Base-by-base conservation (phyloP, 2,888 invertebrate genomes). In the Callimorpha dominula region DNA sequence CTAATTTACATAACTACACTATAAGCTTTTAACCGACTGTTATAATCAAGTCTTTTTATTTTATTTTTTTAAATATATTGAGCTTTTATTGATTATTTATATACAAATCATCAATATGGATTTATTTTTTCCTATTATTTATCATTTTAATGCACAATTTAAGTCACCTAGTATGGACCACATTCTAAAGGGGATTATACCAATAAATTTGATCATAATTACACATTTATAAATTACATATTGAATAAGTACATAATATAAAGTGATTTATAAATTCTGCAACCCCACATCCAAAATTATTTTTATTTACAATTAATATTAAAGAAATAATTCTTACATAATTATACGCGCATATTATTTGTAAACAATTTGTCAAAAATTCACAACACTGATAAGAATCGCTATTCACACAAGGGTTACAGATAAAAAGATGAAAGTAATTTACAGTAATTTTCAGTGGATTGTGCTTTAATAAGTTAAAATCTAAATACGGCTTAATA, bases 81-180 rank as follows among this genome's bases (percentile, higher is more conserved):
- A 95, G 95, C 94, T 91, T 93, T 94, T 90, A 92, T 86, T 87
- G 89, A 89, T 92, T 92, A 92, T 89, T 89, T 95, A 94, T 94
- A 80, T 94, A 94, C 93, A 93, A 84, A 85, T 81, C 79, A 81
- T 87, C 86, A 85, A 88, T 85, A 88, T 88, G 85, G 84, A 85
- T 87, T 86, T 89, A 71, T 87, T 89, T 87, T 86, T 89, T 87
- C 89, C 86, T 89, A 91, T 93, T 92, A 92, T 89, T 90, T 90
- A 91, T 88, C 83, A 89, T 86, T 93, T 94, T 95, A 95, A 95
- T 94, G 93, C 94, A 94, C 93, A 91, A 90, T 91, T 95, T 96
- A 95, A 95, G 94, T 95, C 95, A 95, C 94, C 93, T 95, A 95
- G 87, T 91, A 93, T 96, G 96, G 96, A 95, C 96, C 96, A 93